phyloP scores from a whole-genome alignment of 1,140 invertebrate species.

The Sweltsa coloradensis region DNA sequence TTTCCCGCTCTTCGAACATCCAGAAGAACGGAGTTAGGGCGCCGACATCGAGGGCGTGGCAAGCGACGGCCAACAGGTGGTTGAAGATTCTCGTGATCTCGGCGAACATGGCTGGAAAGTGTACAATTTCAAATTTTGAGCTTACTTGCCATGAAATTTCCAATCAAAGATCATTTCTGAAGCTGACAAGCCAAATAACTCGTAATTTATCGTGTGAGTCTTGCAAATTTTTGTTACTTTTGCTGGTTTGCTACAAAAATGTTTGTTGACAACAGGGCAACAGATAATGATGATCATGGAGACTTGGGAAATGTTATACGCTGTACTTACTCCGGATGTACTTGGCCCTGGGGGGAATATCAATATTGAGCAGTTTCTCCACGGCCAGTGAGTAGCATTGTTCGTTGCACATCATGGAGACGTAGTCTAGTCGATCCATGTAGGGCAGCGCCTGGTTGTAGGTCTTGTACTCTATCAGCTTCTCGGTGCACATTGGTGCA shows the following conservation, averaged over 20 bases:
- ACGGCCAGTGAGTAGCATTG: slow-evolving; percentile 93
- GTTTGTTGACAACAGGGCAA: too few relatives aligned
- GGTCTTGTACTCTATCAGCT: slow-evolving; percentile 97
- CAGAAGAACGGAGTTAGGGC: slow-evolving; percentile 97
- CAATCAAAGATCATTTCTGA: slow-evolving; percentile 9
- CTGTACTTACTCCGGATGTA: slow-evolving; percentile 86
- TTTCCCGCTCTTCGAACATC: slow-evolving; percentile 97
- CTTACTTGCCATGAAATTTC: neutral
- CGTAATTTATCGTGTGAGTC: too few relatives aligned
- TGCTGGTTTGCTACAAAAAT: too few relatives aligned
- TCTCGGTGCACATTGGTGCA: slow-evolving; percentile 96
- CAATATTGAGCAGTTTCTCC: slow-evolving; percentile 92
- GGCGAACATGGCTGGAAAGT: slow-evolving; percentile 61
- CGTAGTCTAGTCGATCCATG: slow-evolving; percentile 97
- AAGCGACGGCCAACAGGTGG: slow-evolving; percentile 88
- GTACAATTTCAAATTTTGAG: neutral
- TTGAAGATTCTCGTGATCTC: slow-evolving; percentile 89
- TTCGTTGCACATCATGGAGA: slow-evolving; percentile 99
- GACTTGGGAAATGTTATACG: too few relatives aligned
- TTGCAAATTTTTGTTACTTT: too few relatives aligned
- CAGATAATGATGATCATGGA: too few relatives aligned
- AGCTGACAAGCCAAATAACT: too few relatives aligned
- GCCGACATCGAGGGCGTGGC: slow-evolving; percentile 87
- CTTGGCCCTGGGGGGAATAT: slow-evolving; percentile 85
- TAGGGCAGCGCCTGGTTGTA: slow-evolving; percentile 96